Evolutionary conservation across 2,797 vertebrate genomes (phyloP).

Genomic region (Malurus leucopterus): DNA sequence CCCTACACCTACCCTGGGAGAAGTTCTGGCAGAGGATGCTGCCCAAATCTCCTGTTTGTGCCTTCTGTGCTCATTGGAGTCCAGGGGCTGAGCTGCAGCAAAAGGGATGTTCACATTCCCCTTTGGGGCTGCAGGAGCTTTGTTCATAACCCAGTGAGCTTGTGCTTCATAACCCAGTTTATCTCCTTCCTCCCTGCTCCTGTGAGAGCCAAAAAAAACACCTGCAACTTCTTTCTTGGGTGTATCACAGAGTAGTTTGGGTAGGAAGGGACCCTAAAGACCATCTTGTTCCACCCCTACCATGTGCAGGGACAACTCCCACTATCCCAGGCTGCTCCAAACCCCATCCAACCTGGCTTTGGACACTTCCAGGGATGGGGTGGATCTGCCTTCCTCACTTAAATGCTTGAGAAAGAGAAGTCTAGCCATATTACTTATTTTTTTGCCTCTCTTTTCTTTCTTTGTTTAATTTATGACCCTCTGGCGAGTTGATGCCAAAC

Average conservation of each 20-base stretch:
- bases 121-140: not conserved
- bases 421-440: not conserved
- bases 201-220: not conserved
- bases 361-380: not conserved
- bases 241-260: accelerated
- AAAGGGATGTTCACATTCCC: not conserved
- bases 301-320: not conserved
- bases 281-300: accelerated
- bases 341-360: accelerated
- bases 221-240: not conserved
- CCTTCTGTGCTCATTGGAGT: accelerated
- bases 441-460: not conserved
- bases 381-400: not conserved
- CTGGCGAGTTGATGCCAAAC: not conserved
- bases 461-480: not conserved
- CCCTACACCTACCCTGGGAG: not conserved
- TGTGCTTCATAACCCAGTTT: not conserved
- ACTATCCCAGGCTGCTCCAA: accelerated
- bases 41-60: not conserved
- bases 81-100: not conserved
- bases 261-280: accelerated
- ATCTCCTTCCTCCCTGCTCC: not conserved
- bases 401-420: not conserved
- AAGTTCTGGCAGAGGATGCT: not conserved
- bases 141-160: not conserved